These are phyloP conservation scores for Sesamia inferens DNA, from an alignment of 2,888 invertebrate species.

Conservation along the genomic window DNA sequence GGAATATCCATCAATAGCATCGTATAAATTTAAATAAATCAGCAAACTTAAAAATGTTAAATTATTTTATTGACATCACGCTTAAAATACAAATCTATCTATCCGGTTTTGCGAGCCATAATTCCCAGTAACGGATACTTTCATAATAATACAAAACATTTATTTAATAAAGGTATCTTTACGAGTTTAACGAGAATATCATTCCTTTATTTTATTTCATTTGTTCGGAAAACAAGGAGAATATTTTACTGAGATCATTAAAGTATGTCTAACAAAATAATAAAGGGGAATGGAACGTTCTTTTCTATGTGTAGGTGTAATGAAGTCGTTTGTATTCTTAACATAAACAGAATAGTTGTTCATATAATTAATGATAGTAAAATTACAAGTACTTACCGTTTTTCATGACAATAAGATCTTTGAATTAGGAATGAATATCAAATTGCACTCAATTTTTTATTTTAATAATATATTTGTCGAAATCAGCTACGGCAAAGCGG, in stretches of 20 bases:
- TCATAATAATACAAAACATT: conserved; percentile 21
- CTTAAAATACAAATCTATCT: background rate
- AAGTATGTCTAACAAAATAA: conserved; percentile 54
- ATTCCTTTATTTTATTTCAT: conserved; percentile 42
- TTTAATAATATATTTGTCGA: no score
- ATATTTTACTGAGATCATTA: conserved; percentile 53
- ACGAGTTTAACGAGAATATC: conserved; percentile 52
- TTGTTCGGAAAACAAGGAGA: conserved; percentile 52
- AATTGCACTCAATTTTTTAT: no score
- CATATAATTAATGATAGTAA: conserved; percentile 8
- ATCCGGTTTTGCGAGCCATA: conserved; percentile 15
- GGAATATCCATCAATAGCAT: no score
- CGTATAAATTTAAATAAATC: background rate
- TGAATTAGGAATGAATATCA: background rate
- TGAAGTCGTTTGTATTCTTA: conserved; percentile 38
- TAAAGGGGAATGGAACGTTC: conserved; percentile 33
- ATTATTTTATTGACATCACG: no score
- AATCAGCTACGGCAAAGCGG: no score
- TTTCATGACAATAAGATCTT: background rate
- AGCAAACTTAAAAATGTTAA: background rate
- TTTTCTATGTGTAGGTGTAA: conserved; percentile 23
- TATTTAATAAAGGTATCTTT: conserved; percentile 37
- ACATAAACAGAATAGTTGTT: conserved; percentile 6
- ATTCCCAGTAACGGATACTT: conserved; percentile 23
- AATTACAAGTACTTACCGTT: background rate